phyloP scores from a whole-genome alignment of 1,140 invertebrate species.

The Pseudomyrmex concolor region DNA sequence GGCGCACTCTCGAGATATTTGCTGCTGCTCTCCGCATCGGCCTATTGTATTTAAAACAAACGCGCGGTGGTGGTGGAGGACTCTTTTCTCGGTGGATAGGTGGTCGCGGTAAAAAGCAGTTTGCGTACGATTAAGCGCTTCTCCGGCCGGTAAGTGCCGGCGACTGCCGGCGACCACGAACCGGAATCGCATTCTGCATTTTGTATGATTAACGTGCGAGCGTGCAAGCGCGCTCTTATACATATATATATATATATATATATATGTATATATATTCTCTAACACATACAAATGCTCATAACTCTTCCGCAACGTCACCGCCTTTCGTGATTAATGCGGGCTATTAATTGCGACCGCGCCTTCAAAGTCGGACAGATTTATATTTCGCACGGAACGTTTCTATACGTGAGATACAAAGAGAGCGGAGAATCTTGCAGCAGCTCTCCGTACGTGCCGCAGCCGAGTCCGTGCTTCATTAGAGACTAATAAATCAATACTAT shows the following conservation, averaged over 20 bases:
- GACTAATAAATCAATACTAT: constrained; percentile 16
- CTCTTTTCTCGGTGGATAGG: constrained; percentile 2
- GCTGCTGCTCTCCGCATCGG: neutral
- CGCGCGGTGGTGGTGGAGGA: neutral
- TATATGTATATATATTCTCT: neutral
- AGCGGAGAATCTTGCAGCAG: too few relatives aligned
- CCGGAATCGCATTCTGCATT: constrained; percentile 52
- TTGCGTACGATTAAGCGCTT: constrained; percentile 10
- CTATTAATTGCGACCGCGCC: constrained; percentile 54
- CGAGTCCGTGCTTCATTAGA: constrained; percentile 5
- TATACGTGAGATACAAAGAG: constrained; percentile 27
- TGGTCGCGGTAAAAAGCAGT: constrained; percentile 21
- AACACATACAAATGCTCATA: constrained; percentile 38
- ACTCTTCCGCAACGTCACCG: constrained; percentile 35
- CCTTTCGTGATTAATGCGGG: constrained; percentile 51
- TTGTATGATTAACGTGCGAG: constrained; percentile 64
- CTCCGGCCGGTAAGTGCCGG: constrained; percentile 36
- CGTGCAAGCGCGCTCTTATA: constrained; percentile 47
- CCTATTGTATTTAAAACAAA: constrained; percentile 45
- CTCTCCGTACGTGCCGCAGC: neutral
- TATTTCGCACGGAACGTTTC: constrained; percentile 40
- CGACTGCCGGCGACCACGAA: constrained; percentile 19
- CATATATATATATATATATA: too few relatives aligned
- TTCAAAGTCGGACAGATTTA: constrained; percentile 53
- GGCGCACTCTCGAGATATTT: neutral